A percentile compares a stretch with the other conserved stretches of the same genome.
Conservation (phyloP, 35 echinoderm and acorn worm genomes). For the Ptychodera flava region DNA sequence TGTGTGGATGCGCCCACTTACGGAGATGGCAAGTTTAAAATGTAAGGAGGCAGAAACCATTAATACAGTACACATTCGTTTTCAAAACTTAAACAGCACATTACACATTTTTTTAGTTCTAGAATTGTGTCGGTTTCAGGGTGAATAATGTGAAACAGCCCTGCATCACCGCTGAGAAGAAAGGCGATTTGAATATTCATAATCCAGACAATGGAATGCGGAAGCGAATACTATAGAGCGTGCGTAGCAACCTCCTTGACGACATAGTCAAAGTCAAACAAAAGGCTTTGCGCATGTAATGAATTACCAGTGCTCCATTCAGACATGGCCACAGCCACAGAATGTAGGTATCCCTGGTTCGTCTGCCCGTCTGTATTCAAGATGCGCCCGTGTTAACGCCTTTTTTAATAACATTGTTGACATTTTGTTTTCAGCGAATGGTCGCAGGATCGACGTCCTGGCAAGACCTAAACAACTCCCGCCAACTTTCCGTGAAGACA, state of each 20-base stretch:
- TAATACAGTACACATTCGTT: too few relatives aligned
- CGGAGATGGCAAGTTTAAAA: too few relatives aligned
- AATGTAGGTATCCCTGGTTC: background rate
- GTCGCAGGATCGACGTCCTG: slow-evolving; percentile 47
- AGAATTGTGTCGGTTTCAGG: too few relatives aligned
- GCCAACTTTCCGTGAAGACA: slow-evolving; percentile 66
- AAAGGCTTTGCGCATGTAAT: background rate
- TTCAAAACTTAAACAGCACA: too few relatives aligned
- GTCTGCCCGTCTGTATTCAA: background rate
- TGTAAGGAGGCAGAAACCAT: too few relatives aligned
- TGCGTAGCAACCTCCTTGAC: background rate
- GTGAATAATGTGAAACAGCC: too few relatives aligned
- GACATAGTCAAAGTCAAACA: background rate
- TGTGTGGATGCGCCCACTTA: too few relatives aligned
- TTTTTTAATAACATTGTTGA: too few relatives aligned
- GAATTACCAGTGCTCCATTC: background rate
- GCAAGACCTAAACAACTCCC: slow-evolving; percentile 70
- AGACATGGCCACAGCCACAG: background rate
- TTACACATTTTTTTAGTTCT: too few relatives aligned
- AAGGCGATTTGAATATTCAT: too few relatives aligned
- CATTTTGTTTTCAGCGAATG: background rate
- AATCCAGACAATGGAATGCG: background rate
- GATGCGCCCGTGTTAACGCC: too few relatives aligned
- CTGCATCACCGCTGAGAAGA: too few relatives aligned
- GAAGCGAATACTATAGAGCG: background rate